Evolutionary conservation across 2,888 invertebrate species (phyloP).

Genomic region (Cylindroiulus punctatus): DNA sequence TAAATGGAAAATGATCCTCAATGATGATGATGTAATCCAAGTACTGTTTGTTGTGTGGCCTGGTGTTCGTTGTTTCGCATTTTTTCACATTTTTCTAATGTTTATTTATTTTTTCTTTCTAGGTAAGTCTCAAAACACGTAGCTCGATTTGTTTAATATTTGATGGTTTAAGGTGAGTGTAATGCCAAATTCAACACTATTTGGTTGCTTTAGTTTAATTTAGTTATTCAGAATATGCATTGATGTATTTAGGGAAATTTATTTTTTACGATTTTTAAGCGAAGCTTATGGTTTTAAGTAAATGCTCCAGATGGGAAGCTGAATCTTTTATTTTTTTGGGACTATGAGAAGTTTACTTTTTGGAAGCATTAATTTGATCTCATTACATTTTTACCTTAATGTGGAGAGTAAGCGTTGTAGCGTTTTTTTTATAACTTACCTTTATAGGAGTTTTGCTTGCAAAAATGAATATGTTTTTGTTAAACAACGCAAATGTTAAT

Average conservation of each 20-base stretch:
- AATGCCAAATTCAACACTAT: too few relatives aligned
- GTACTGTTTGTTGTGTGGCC: too few relatives aligned
- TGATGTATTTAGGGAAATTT: too few relatives aligned
- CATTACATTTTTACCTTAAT: conserved; percentile 3
- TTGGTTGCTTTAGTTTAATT: not conserved
- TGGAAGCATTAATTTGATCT: not conserved
- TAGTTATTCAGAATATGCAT: not conserved
- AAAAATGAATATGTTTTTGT: not conserved
- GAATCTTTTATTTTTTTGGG: too few relatives aligned
- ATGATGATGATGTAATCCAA: too few relatives aligned
- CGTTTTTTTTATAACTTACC: not conserved
- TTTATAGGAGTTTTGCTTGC: not conserved
- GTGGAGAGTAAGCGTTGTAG: not conserved
- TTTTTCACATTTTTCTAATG: not conserved
- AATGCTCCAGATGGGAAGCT: too few relatives aligned
- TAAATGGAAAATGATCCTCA: too few relatives aligned
- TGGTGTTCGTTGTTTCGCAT: too few relatives aligned
- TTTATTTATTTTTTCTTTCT: not conserved
- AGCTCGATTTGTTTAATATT: not conserved
- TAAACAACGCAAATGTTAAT: not conserved
- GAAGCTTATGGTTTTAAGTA: too few relatives aligned
- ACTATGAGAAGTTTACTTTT: too few relatives aligned
- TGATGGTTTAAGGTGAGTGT: not conserved
- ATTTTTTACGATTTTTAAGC: too few relatives aligned
- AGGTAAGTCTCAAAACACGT: not conserved